phyloP scores from a whole-genome alignment of 2,797 vertebrate genomes.

The Odontamblyopus lacepedii region DNA sequence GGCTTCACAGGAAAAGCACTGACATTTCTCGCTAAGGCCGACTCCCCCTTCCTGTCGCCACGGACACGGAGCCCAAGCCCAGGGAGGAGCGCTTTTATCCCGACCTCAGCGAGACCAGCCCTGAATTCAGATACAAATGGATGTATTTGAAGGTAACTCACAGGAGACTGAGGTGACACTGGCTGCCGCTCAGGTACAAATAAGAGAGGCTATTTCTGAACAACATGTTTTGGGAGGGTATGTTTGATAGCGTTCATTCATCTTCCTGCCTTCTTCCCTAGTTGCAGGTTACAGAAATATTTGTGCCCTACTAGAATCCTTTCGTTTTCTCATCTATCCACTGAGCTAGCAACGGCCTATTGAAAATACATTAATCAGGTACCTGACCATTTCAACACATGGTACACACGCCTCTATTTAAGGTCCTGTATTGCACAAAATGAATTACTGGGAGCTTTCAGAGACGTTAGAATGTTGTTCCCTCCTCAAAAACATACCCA shows the following conservation, averaged over 20 bases:
- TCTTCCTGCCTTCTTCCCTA: neutral
- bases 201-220: neutral
- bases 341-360: no score
- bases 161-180: slow-evolving; percentile 50
- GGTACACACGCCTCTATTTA: no score
- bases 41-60: slow-evolving; percentile 64
- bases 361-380: no score
- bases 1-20: slow-evolving; percentile 72
- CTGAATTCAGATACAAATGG: slow-evolving; percentile 57
- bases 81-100: slow-evolving; percentile 69
- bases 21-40: slow-evolving; percentile 75
- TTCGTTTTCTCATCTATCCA: no score
- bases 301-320: no score
- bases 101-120: slow-evolving; percentile 68
- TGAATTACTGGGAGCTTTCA: no score
- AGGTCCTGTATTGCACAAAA: no score
- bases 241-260: slow-evolving; percentile 5
- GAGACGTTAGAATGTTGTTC: no score
- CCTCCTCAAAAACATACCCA: no score
- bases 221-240: neutral
- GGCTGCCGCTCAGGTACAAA: slow-evolving; percentile 5
- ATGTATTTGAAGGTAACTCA: slow-evolving; percentile 65
- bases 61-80: slow-evolving; percentile 66
- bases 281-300: neutral
- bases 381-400: no score